Percentiles rank a stretch among this genome's conserved stretches.
phyloP scores from a whole-genome alignment of 2,797 vertebrate species.

The Emydoidea blandingii region DNA sequence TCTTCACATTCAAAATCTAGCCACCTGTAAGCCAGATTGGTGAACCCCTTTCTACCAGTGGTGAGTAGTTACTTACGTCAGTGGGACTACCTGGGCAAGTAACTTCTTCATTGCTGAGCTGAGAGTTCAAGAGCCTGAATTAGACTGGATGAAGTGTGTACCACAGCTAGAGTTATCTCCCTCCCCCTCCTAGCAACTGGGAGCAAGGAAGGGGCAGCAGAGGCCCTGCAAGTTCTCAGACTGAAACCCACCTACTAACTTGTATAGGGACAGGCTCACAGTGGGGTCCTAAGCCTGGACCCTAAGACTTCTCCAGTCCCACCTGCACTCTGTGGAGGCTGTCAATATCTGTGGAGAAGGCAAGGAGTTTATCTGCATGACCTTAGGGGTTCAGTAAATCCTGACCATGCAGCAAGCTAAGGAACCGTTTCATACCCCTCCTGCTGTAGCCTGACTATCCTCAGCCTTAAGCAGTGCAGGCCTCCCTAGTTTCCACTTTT shows the following conservation, averaged over 20 bases:
- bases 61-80: neutral
- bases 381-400: neutral
- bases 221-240: neutral
- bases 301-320: neutral
- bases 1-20: neutral
- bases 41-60: neutral
- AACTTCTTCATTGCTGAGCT: neutral
- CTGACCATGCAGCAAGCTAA: neutral
- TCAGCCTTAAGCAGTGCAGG: neutral
- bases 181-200: neutral
- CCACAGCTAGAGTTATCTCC: neutral
- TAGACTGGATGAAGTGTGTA: neutral
- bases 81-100: neutral
- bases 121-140: neutral
- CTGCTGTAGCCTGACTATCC: neutral
- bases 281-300: neutral
- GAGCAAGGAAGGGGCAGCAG: neutral
- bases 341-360: neutral
- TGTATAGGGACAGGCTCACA: neutral
- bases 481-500: neutral
- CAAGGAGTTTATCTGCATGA: neutral
- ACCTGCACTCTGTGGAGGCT: neutral
- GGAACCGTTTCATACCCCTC: neutral
- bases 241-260: neutral
- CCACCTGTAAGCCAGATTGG: neutral